These are phyloP conservation scores for Bedellia somnulentella DNA, from an alignment of 2,888 invertebrate species.

Conservation along the genomic window DNA sequence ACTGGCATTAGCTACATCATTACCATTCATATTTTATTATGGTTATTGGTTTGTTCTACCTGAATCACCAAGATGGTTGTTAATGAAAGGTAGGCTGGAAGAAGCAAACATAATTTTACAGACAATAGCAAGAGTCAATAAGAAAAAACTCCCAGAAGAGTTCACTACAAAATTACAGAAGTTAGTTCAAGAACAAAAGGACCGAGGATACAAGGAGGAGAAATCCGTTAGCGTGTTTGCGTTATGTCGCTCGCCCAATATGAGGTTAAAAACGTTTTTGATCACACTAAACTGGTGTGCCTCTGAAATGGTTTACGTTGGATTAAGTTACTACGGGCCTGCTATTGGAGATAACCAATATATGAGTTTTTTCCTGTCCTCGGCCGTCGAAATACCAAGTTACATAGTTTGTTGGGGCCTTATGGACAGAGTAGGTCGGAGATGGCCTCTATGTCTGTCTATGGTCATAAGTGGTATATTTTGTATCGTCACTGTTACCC, in stretches of 20 bases:
- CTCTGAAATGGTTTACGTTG: constrained; percentile 90
- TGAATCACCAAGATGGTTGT: constrained; percentile 90
- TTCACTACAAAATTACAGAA: constrained; percentile 74
- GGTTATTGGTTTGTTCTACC: constrained; percentile 85
- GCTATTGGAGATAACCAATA: constrained; percentile 86
- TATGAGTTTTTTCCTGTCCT: constrained; percentile 85
- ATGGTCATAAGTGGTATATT: constrained; percentile 85
- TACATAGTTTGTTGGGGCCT: constrained; percentile 86
- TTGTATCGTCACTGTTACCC: constrained; percentile 81
- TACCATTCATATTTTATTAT: constrained; percentile 83
- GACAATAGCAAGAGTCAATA: constrained; percentile 76
- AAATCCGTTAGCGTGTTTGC: constrained; percentile 60
- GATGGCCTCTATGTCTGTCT: constrained; percentile 85
- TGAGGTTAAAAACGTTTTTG: constrained; percentile 82
- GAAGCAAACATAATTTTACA: constrained; percentile 80
- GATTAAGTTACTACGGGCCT: constrained; percentile 88
- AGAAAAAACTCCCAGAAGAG: constrained; percentile 71
- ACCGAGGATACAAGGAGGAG: constrained; percentile 42
- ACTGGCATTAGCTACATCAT: constrained; percentile 77
- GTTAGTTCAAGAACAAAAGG: constrained; percentile 67
- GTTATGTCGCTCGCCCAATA: constrained; percentile 81
- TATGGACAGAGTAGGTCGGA: constrained; percentile 84
- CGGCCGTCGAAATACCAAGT: constrained; percentile 86
- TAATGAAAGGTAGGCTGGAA: constrained; percentile 78
- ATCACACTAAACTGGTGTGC: constrained; percentile 92